phyloP scores from a whole-genome alignment of 2,888 invertebrate species.

The Agriopis aurantiaria region DNA sequence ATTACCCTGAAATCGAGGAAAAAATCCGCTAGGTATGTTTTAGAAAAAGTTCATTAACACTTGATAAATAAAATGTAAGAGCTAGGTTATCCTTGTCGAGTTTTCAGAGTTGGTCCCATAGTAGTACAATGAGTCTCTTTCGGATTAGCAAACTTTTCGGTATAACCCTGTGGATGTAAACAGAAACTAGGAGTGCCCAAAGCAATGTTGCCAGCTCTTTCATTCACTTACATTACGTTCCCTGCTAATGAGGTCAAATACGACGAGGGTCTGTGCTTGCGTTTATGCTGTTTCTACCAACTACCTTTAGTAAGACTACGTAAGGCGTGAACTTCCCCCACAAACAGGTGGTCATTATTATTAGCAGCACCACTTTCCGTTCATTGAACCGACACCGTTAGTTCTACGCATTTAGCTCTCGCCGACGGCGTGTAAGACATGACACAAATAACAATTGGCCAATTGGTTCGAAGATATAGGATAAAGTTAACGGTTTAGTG shows the following conservation, averaged over 20 bases:
- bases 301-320: conserved; percentile 6
- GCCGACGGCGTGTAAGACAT: conserved; percentile 68
- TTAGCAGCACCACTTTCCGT: conserved; percentile 78
- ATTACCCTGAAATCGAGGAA: too few species aligned
- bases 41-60: too few species aligned
- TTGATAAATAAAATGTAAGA: too few species aligned
- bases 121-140: too few species aligned
- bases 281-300: conserved; percentile 24
- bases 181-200: conserved; percentile 3
- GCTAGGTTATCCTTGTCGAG: too few species aligned
- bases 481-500: conserved; percentile 51
- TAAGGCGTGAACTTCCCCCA: conserved; percentile 63
- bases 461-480: conserved; percentile 64
- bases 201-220: conserved; percentile 18
- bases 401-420: conserved; percentile 80
- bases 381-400: conserved; percentile 84
- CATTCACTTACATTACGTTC: conserved; percentile 21
- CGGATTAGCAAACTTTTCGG: too few species aligned
- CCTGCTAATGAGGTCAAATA: conserved; percentile 37
- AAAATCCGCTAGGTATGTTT: too few species aligned
- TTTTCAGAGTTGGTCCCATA: too few species aligned
- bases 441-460: conserved; percentile 82
- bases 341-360: conserved; percentile 80
- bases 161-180: neutral
- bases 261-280: conserved; percentile 42